Evolutionary conservation across 2,888 invertebrate species (phyloP), one percentile per base, ranked within the genome.

Genomic region (Rhodophaea formosa): DNA sequence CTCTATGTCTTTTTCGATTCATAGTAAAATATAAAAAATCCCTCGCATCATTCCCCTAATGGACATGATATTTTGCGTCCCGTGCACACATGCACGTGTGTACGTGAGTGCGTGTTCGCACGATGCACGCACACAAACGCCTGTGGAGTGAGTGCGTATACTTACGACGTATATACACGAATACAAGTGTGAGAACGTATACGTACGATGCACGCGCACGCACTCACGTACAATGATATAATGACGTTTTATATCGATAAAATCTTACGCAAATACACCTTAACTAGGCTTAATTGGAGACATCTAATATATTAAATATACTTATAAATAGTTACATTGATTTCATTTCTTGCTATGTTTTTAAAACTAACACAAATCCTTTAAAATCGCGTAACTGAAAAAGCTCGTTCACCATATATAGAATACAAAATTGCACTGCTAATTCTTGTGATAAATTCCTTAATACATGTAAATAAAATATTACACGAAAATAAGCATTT

Each of bases 1-100:
- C 83, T 84, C 80, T 84, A 82, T 85, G 84, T 87, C 78, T 84
- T 86, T 84, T 86, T 85, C 84, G 84, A 86, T 88, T 86, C 86
- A 83, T 89, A 88, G 84, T 89, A 88, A 88, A 89, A 90, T 90
- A 89, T 88, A 84, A 90, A 90, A 88, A 89, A 88, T 74, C 80
- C 84, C 77, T 83, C 83, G 75, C 82, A 84, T 81, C 85, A 80
- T 82, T 85, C 86, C 89, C 88, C 88, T 84, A 86, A 86, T 86
- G 89, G 90, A 89, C 90, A 82, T 80, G 84, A 84, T 74, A 75
- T 62, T 66, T 67, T 61, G 60, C 65, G 66, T 79, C 77, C 68
- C 77, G 56, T 64, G 77, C 77, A 71, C 82, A 73, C 78, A 63
- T 73, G 63, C 65, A 46, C 15, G 62, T 69, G 44, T 44, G 23